These are phyloP conservation scores for Hydrozoanthus gracilis DNA, from an alignment of 92 coral and sea anemone genomes.

Conservation along the genomic window DNA sequence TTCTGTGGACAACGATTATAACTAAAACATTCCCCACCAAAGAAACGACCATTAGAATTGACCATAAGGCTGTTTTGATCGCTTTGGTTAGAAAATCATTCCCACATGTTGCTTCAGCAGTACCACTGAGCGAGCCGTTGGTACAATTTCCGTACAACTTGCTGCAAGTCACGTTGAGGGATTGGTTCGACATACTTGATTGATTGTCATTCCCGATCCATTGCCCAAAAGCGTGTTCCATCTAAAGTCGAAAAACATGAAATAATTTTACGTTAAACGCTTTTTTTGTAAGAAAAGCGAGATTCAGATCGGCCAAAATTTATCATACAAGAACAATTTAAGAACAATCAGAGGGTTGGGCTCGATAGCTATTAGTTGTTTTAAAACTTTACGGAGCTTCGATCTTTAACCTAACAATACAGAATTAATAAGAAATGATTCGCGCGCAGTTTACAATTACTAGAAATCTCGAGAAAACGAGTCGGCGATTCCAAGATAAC, in stretches of 20 bases:
- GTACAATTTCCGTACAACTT: constrained; percentile 3
- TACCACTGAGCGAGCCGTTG: not conserved
- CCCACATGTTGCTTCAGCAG: not conserved
- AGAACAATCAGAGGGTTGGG: too few relatives aligned
- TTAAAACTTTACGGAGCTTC: too few relatives aligned
- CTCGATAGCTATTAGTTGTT: too few relatives aligned
- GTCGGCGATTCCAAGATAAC: too few relatives aligned
- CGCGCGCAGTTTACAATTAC: too few relatives aligned
- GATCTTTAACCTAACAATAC: too few relatives aligned
- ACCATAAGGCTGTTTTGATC: constrained; percentile 1
- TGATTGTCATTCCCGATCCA: not conserved
- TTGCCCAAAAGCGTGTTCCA: constrained; percentile 4
- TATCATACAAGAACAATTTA: too few relatives aligned
- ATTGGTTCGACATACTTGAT: constrained; percentile 8
- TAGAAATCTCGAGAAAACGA: too few relatives aligned
- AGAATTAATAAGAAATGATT: too few relatives aligned
- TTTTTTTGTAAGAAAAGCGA: too few relatives aligned
- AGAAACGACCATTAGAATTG: not conserved
- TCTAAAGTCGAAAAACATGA: not conserved
- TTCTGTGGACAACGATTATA: not conserved
- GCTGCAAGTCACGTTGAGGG: not conserved
- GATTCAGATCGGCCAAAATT: too few relatives aligned
- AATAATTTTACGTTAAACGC: too few relatives aligned
- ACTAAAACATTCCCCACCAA: constrained; percentile 24
- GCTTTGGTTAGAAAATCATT: not conserved